A percentile compares a stretch with the other conserved stretches of the same genome.
These are phyloP conservation scores for Columba janthina DNA, from an alignment of 2,113 vertebrate genomes.

Conservation along the genomic window DNA sequence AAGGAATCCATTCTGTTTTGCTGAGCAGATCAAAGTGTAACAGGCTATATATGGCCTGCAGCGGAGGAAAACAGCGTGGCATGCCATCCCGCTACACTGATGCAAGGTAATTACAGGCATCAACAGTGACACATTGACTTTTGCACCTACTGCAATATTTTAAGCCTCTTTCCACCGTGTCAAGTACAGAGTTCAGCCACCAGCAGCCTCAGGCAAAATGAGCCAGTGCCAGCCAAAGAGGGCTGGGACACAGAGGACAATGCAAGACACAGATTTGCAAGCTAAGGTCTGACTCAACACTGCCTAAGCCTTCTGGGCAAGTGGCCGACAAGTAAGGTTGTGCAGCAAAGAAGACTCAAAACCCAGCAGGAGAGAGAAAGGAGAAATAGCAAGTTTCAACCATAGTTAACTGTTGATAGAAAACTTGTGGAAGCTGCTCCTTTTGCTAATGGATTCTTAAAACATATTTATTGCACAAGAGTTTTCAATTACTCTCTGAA, in stretches of 20 bases:
- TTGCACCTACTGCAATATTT: constrained; percentile 40
- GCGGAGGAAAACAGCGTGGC: neutral
- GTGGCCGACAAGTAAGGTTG: neutral
- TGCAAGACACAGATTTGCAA: neutral
- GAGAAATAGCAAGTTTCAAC: neutral
- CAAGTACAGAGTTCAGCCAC: constrained; percentile 25
- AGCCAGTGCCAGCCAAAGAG: neutral
- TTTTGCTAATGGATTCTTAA: neutral
- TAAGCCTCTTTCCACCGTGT: neutral
- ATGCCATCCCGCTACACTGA: neutral
- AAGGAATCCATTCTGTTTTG: constrained; percentile 11
- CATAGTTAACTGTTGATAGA: neutral
- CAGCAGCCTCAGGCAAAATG: neutral
- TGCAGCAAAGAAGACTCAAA: neutral
- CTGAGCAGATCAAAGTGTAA: constrained; percentile 13
- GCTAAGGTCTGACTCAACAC: neutral
- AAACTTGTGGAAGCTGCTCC: neutral
- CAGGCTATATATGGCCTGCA: neutral
- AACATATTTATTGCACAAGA: neutral
- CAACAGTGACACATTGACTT: constrained; percentile 6
- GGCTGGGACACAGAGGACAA: neutral
- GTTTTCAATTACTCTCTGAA: neutral
- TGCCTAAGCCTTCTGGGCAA: neutral
- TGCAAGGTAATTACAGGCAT: neutral
- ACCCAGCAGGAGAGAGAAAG: neutral